Evolutionary conservation across 2,888 invertebrate species (phyloP), one percentile per base, ranked within the genome.

Genomic region (Agrotis clavis): DNA sequence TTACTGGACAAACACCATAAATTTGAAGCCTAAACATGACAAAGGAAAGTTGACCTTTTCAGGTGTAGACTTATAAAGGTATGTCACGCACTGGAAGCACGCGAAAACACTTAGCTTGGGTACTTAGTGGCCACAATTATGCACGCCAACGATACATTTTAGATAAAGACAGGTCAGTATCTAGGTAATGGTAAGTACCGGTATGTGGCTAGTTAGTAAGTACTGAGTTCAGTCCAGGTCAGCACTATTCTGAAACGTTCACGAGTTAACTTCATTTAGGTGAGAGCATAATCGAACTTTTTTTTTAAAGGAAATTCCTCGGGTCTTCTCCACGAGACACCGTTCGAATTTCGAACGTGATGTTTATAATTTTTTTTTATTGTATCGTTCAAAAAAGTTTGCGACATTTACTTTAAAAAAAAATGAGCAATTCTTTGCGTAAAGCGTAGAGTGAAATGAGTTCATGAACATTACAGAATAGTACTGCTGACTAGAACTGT

Each of bases 51-150:
- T 80, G 68, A 71, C 79, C 65, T 79, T 60, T 68, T 19, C 41
- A 57, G 6, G 16, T 30, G 7, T 41, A 50, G 51, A 81, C 67
- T 77, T 66, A 59, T 61, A 69, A 61, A 64, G 48, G 48, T 54
- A 53, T 73, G 67, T 72, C 78, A 68, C 64, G 64, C 69, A 68
- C 35, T n/a, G 7, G 25, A 45, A 72, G 67, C 82, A 81, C 60
- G 83, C 67, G 48, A 81, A 78, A 71, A 67, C 66, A 82, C 77
- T 82, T 61, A 68, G 60, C 11, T n/a, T 50, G 11, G 45, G 45
- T 60, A 47, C 67, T 69, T 77, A 57, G 64, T 62, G 18, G 21
- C 25, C 48, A 35, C 25, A 66, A 68, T 64, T 63, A 64, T 60
- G 50, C 48, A 69, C 51, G 59, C 57, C 16, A 66, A 65, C 19